These are phyloP conservation scores for Pelvicachromis taeniatus DNA, from an alignment of 2,113 vertebrate genomes.

Conservation along the genomic window DNA sequence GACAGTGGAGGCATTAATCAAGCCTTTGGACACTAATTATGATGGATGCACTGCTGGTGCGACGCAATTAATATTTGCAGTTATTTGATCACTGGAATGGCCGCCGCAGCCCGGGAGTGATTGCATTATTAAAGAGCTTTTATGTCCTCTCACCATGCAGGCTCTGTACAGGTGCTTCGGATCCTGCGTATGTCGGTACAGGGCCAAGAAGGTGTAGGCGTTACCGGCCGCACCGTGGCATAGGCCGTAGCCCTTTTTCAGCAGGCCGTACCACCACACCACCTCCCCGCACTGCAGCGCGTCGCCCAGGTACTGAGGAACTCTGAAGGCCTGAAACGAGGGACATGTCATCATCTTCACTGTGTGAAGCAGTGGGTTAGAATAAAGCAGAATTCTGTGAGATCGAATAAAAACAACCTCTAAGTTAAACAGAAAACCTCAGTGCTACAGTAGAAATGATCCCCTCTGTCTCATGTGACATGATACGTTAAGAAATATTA, in stretches of 20 bases:
- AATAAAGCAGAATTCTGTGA: background rate
- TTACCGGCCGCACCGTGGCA: constrained; percentile 93
- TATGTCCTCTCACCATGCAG: constrained; percentile 82
- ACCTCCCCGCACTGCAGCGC: constrained; percentile 87
- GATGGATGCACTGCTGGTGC: background rate
- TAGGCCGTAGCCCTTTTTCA: constrained; percentile 94
- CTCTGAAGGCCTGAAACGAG: constrained; percentile 78
- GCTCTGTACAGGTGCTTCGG: constrained; percentile 88
- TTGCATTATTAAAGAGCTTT: background rate
- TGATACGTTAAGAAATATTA: background rate
- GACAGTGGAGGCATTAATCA: background rate
- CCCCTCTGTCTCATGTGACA: background rate
- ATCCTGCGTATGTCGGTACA: constrained; percentile 86
- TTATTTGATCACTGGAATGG: background rate
- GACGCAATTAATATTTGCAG: background rate
- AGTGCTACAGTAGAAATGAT: background rate
- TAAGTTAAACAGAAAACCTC: background rate
- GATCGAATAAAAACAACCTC: background rate
- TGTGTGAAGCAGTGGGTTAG: background rate
- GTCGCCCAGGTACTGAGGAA: constrained; percentile 79
- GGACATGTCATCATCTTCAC: background rate
- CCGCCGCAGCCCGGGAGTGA: background rate
- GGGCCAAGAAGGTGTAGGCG: constrained; percentile 85
- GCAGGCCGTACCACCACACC: constrained; percentile 84
- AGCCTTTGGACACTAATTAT: background rate